Base-by-base conservation (phyloP, 1,140 invertebrate genomes). In the Paramacrobiotus metropolitanus region DNA sequence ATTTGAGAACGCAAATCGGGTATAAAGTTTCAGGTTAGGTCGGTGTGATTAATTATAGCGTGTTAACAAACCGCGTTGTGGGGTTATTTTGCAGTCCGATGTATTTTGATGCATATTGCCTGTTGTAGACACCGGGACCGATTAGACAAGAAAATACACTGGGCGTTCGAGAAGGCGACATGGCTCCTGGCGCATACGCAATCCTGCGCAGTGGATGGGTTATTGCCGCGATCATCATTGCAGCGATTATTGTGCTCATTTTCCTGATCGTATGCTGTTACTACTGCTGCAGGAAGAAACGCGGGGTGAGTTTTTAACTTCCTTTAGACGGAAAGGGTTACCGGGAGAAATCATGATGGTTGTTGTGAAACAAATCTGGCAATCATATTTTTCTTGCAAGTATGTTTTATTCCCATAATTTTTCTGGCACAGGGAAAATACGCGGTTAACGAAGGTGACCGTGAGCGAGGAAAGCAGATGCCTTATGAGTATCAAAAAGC, bases 131-230 rank as follows among this genome's bases (percentile, higher is more conserved):
- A 9, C 15, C 15, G 28, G 48, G 59, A n/a, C 34, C 61, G 18
- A 66, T 65, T 60, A 48, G 64, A 20, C 59, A 62, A 59, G 60
- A 61, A 2, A 63, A 31, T 2, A 70, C 68, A 21, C 44, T 40
- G 30, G 66, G 66, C 29, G 60, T 66, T 61, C 29, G 65, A 64
- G 66, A 44, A 28, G 63, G 4, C 60, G 67, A 64, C n/a, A n/a
- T n/a, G 62, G 63, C 64, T 59, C 60, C 34, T 21, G 30, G 29
- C 31, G 20, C 44, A 15, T 60, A 34, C 15, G 44, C 15, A 24
- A 20, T 28, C 29, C 18, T 44, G 18, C 1, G 2, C 55, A 29
- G 1, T 20, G 1, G 2, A 31, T 29, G 30, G 31, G 31, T 64
- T 20, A 24, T 24, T 24, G 29, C 2, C 29, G 29, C 59, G 21